phyloP scores from a whole-genome alignment of 2,888 invertebrate genomes.

The Eubasilissa splendida region DNA sequence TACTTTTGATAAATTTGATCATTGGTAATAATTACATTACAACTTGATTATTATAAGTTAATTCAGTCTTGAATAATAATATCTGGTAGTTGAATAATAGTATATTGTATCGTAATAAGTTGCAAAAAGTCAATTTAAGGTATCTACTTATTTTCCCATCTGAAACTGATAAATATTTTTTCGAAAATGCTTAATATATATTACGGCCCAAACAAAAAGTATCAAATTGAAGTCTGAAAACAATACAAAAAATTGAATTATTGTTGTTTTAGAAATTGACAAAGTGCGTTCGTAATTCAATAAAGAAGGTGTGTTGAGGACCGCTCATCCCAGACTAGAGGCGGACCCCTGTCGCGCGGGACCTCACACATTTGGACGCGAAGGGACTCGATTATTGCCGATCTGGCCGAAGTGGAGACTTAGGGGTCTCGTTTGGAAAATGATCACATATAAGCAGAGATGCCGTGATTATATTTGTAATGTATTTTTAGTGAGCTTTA shows the following conservation, averaged over 20 bases:
- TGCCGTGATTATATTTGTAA: not conserved
- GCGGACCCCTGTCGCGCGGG: conserved; percentile 46
- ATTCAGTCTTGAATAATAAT: too few relatives aligned
- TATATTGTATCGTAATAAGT: too few relatives aligned
- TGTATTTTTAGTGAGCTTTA: too few relatives aligned
- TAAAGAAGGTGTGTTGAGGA: conserved; percentile 16
- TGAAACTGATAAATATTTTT: too few relatives aligned
- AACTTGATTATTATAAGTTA: too few relatives aligned
- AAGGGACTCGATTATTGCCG: conserved; percentile 3
- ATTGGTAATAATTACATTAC: too few relatives aligned
- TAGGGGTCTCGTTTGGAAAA: not conserved
- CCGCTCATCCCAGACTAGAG: not conserved
- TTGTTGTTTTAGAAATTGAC: not conserved
- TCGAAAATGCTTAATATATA: too few relatives aligned
- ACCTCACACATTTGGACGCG: conserved; percentile 50
- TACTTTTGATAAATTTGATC: too few relatives aligned
- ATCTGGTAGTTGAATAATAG: too few relatives aligned
- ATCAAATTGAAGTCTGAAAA: not conserved
- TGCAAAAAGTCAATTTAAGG: too few relatives aligned
- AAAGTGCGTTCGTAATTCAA: conserved; percentile 6
- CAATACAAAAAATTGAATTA: conserved; percentile 16
- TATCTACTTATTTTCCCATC: too few relatives aligned
- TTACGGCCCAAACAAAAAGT: not conserved
- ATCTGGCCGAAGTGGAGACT: not conserved
- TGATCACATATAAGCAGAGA: not conserved